Base-by-base conservation (phyloP, 2,113 vertebrate genomes). In the Podarcis raffonei region DNA sequence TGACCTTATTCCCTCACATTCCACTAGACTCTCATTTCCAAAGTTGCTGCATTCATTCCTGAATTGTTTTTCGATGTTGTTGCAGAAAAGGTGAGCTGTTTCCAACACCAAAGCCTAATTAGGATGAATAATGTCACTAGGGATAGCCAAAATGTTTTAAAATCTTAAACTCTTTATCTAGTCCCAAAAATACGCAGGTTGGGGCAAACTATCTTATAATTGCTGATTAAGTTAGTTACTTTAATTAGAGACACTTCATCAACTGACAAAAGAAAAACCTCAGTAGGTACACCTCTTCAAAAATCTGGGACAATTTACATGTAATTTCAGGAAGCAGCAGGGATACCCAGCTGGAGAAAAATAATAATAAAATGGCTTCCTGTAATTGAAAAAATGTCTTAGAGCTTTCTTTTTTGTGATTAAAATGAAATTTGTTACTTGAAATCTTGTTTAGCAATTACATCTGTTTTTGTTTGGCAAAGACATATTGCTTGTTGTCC, bases 311-410 rank as follows among this genome's bases (percentile, higher is more conserved):
- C 96, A 97, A 94, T 96, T 96, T 96, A 95, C 96, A 96, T 95
- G 92, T 95, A 96, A 97, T 97, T 96, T 97, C 92, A 93, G 90
- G 93, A 96, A 95, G 95, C 96, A 97, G 96, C 96, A 95, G 96
- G 97, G 91, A 95, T 92, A 95, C 96, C 90, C 97, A 97, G 97
- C 96, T 97, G 96, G 96, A 96, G 95, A 95, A 97, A 97, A 97
- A 96, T 95, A 96, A 97, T 96, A 97, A 96, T 59, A 81, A 81
- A 81, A 81, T 81, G 78, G 92, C 95, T 96, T 95, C 92, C 89
- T 96, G 97, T 97, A 97, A 97, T 96, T 96, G 95, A 96, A 97
- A 96, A 97, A 96, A 95, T 95, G 95, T 93, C 92, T 96, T 96
- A 93, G 90, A 97, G 94, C 94, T 96, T 68, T 42, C 59, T n/a